A percentile compares a stretch with the other conserved stretches of the same genome.
These are phyloP conservation scores for Plectropomus leopardus DNA, from an alignment of 2,113 vertebrate genomes.

Conservation along the genomic window DNA sequence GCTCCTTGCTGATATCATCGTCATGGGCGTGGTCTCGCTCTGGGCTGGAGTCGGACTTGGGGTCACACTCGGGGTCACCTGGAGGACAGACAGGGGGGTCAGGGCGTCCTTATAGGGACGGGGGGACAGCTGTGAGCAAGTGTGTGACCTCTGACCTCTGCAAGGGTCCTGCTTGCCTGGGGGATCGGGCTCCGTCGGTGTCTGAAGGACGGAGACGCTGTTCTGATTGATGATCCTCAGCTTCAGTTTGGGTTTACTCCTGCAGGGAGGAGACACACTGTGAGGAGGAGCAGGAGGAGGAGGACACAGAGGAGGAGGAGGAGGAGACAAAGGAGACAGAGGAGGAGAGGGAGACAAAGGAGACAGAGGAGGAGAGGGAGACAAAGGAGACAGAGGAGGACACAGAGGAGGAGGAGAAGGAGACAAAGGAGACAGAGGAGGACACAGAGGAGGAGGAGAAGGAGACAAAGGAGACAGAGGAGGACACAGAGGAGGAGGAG, in stretches of 20 bases:
- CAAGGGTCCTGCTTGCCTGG: constrained; percentile 89
- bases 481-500: no score
- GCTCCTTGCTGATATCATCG: constrained; percentile 84
- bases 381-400: no score
- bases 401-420: no score
- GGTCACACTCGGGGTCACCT: constrained; percentile 92
- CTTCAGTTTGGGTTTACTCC: constrained; percentile 97
- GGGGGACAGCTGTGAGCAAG: background rate
- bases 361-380: constrained; percentile 1
- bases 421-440: background rate
- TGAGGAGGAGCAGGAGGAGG: no score
- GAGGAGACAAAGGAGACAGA: no score
- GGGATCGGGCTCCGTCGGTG: constrained; percentile 86
- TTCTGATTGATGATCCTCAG: constrained; percentile 99
- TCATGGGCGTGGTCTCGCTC: constrained; percentile 91
- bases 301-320: no score
- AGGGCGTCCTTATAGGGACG: no score
- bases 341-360: no score
- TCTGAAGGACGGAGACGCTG: constrained; percentile 97
- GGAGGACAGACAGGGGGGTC: background rate
- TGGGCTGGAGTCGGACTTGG: constrained; percentile 97
- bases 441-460: no score
- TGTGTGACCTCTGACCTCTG: constrained; percentile 86
- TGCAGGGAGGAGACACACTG: constrained; percentile 38
- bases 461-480: no score